Evolutionary conservation across 2,797 vertebrate species (phyloP).

Genomic region (Myotis daubentonii): DNA sequence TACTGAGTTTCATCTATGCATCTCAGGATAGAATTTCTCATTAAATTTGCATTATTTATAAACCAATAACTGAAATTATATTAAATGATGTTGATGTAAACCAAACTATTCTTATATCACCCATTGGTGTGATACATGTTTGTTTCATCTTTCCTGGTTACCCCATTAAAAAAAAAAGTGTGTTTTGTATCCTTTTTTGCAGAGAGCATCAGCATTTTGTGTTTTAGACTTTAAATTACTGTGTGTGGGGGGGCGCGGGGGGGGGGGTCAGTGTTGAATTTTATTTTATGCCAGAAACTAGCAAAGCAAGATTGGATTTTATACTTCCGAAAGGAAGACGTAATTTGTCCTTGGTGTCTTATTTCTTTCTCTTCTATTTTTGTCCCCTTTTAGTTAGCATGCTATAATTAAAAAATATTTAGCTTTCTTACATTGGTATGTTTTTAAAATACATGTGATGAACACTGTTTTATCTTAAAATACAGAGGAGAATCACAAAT

Average conservation of each 20-base stretch:
- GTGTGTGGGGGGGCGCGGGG: too few species aligned
- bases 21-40: neutral
- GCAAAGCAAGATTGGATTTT: neutral
- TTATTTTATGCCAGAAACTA: neutral
- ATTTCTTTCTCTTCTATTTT: neutral
- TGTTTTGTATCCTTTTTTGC: neutral
- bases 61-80: neutral
- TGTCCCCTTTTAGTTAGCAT: neutral
- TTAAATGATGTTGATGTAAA: neutral
- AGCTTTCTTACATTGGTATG: neutral
- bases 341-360: neutral
- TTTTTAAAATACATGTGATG: neutral
- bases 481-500: neutral
- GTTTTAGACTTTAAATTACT: conserved; percentile 1
- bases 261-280: neutral
- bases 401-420: neutral
- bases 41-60: conserved; percentile 13
- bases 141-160: neutral
- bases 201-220: neutral
- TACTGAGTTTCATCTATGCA: neutral
- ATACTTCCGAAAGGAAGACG: neutral
- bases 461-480: neutral
- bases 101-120: neutral
- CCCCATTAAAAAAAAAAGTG: neutral
- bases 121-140: neutral